A percentile compares a stretch with the other conserved stretches of the same genome.
These are phyloP conservation scores for Dysmachus trigonus DNA, from an alignment of 2,888 invertebrate genomes.

Conservation along the genomic window DNA sequence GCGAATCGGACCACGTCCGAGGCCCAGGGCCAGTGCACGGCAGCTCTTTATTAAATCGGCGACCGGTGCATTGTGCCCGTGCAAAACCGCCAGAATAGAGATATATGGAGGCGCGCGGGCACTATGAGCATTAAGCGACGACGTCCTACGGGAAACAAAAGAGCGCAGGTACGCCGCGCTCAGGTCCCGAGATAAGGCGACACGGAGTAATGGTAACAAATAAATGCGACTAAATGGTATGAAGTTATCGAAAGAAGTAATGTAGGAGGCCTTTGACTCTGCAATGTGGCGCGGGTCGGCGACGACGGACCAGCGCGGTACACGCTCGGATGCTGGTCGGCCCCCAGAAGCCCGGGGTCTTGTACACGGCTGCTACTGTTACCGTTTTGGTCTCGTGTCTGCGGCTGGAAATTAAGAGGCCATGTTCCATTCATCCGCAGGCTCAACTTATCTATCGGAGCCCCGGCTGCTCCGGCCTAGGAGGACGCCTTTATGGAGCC, in stretches of 20 bases:
- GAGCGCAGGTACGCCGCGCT: conserved; percentile 1
- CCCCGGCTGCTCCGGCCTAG: background rate
- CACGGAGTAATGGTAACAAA: conserved; percentile 63
- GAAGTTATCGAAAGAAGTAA: conserved; percentile 48
- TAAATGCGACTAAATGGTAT: conserved; percentile 64
- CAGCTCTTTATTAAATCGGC: background rate
- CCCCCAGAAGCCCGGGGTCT: conserved; percentile 5
- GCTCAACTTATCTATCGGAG: conserved; percentile 28
- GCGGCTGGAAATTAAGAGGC: conserved; percentile 40
- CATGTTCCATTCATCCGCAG: conserved; percentile 42
- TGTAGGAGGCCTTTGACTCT: conserved; percentile 44
- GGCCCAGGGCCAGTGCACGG: background rate
- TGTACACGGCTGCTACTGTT: conserved; percentile 18
- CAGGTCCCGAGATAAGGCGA: conserved; percentile 31
- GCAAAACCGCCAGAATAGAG: background rate
- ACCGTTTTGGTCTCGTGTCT: conserved; percentile 38
- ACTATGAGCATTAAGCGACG: conserved; percentile 27
- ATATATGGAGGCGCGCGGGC: conserved; percentile 26
- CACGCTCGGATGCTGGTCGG: conserved; percentile 12
- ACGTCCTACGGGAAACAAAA: conserved; percentile 26
- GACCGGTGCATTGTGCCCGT: background rate
- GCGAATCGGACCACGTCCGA: background rate
- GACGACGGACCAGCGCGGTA: background rate
- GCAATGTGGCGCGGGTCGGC: background rate
- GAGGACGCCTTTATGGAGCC: background rate